Evolutionary conservation across 2,888 invertebrate genomes (phyloP).

Genomic region (Orchestes rusci): DNA sequence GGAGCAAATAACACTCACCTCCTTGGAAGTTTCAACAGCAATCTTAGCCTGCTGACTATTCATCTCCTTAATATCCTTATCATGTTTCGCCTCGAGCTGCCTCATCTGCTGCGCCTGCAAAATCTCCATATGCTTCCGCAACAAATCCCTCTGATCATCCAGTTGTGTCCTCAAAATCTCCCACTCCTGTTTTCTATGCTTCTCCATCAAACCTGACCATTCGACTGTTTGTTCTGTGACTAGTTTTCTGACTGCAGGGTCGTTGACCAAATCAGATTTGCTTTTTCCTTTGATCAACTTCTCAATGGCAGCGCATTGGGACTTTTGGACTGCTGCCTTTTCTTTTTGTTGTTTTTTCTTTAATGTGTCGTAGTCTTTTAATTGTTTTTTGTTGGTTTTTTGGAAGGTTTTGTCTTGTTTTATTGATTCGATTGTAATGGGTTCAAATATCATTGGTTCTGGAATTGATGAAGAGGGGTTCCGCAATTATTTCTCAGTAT

Average conservation of each 20-base stretch:
- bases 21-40: conserved; percentile 94
- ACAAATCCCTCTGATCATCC: conserved; percentile 70
- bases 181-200: conserved; percentile 78
- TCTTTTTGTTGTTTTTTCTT: conserved; percentile 93
- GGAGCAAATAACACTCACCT: conserved; percentile 61
- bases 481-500: not conserved
- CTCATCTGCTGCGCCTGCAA: conserved; percentile 82
- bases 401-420: conserved; percentile 85
- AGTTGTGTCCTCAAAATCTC: conserved; percentile 72
- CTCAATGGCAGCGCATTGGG: conserved; percentile 85
- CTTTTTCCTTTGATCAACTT: conserved; percentile 91
- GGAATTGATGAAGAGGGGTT: conserved; percentile 19
- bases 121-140: conserved; percentile 69
- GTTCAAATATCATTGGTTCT: conserved; percentile 78
- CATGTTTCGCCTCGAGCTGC: conserved; percentile 83
- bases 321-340: conserved; percentile 81
- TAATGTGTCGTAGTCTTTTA: conserved; percentile 88
- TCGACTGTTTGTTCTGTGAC: conserved; percentile 90
- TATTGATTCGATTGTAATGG: conserved; percentile 81
- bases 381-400: conserved; percentile 90
- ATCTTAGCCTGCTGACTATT: conserved; percentile 91
- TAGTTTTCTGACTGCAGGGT: conserved; percentile 69
- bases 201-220: conserved; percentile 86
- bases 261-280: conserved; percentile 72
- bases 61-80: conserved; percentile 93